Percentiles rank a stretch among this genome's conserved stretches.
These are phyloP conservation scores for Hemibagrus guttatus DNA, from an alignment of 2,797 vertebrate genomes.

Conservation along the genomic window DNA sequence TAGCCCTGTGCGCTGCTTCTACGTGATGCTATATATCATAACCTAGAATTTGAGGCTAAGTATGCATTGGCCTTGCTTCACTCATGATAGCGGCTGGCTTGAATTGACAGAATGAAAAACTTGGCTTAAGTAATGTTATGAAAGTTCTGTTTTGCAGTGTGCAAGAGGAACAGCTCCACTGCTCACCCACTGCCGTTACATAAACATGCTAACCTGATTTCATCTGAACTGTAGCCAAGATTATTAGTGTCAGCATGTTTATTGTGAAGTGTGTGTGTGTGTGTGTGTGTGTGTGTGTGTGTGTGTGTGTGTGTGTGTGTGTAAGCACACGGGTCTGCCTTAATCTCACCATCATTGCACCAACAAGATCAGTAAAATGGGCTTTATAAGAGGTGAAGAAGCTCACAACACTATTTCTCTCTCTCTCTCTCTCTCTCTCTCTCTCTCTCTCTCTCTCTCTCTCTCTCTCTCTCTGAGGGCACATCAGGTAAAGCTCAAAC, in stretches of 20 bases:
- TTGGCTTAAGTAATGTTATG: constrained; percentile 35
- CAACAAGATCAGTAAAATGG: constrained; percentile 13
- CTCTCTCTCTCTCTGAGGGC: constrained; percentile 32
- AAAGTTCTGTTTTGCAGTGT: constrained; percentile 37
- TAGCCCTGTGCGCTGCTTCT: background rate
- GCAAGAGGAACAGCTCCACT: constrained; percentile 23
- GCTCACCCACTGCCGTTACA: constrained; percentile 31
- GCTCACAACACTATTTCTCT: background rate
- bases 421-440: background rate
- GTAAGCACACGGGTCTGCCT: constrained; percentile 2
- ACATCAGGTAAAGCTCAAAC: constrained; percentile 50
- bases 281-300: no score
- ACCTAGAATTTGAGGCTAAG: background rate
- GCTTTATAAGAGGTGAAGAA: constrained; percentile 18
- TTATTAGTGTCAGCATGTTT: constrained; percentile 26
- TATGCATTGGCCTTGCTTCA: constrained; percentile 30
- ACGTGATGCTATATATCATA: background rate
- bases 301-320: no score
- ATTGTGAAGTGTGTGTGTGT: background rate
- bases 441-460: background rate
- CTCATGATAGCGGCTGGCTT: background rate
- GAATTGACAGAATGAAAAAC: constrained; percentile 25
- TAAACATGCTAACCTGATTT: constrained; percentile 52
- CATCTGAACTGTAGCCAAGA: constrained; percentile 45
- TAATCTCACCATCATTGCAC: constrained; percentile 16